Base-by-base conservation (phyloP, 2,888 invertebrate genomes). In the Acleris holmiana region DNA sequence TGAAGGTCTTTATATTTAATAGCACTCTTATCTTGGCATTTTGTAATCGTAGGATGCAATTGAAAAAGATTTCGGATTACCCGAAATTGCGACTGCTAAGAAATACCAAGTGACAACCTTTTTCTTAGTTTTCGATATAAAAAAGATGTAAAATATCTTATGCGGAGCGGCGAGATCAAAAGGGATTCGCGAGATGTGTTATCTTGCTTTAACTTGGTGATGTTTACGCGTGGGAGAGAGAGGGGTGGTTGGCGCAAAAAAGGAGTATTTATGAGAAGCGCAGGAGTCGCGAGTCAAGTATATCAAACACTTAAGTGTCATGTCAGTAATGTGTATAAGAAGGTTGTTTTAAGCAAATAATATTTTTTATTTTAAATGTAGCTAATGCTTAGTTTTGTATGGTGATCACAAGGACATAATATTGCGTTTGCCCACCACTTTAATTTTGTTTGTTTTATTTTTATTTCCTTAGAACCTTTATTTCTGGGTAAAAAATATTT, bases 121-220 rank as follows among this genome's bases (percentile, higher is more conserved):
- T 84, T 88, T 79, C 83, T 89, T 88, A 87, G 88, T 85, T 89
- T 88, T 84, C 88, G 83, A 89, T 89, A 85, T 79, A 87, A 76
- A 82, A 78, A 82, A 79, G 72, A 69, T 70, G 67, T 77, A 78
- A 76, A 83, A 85, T 85, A 84, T 80, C 82, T 85, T 85, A 83
- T 79, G 80, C 85, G 80, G 86, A 82, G 84, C 86, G 68, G 89
- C 82, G 77, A 85, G 83, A 82, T 91, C 88, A 91, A 91, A 88
- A 78, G 85, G 81, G 80, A 67, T 79, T 82, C 79, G 86, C 80
- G 81, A 79, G 85, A 80, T 79, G 62, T 70, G 67, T 35, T 64
- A 66, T 89, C 88, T 67, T 79, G 54, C 53, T 86, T 74, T 48
- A 8, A 48, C 79, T 55, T 67, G 54, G 17, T 8, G 1, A 6